These are phyloP conservation scores for Phataginus tricuspis DNA, from an alignment of 2,797 vertebrate genomes.

Conservation along the genomic window DNA sequence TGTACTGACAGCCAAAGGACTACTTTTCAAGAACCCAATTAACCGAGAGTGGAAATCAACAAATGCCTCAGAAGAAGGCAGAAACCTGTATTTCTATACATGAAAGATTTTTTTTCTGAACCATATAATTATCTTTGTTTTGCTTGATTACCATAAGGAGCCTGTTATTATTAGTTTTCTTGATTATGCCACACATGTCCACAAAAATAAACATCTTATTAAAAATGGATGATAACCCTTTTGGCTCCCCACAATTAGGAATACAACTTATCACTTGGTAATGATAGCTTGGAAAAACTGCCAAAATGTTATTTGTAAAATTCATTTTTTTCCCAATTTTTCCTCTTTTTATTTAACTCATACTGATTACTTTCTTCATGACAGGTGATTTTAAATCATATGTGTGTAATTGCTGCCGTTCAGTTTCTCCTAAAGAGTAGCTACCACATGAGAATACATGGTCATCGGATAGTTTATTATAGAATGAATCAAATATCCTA, in stretches of 20 bases:
- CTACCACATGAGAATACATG: neutral
- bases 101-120: neutral
- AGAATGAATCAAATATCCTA: neutral
- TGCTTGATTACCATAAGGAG: neutral
- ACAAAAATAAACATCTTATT: slow-evolving; percentile 46
- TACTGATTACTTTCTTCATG: slow-evolving; percentile 11
- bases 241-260: neutral
- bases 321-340: neutral
- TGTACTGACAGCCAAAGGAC: slow-evolving; percentile 92
- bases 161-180: neutral
- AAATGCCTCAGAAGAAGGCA: neutral
- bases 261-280: neutral
- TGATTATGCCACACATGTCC: neutral
- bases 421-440: neutral
- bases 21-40: slow-evolving; percentile 89
- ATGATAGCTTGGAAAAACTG: neutral
- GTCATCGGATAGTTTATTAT: neutral
- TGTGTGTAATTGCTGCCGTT: neutral
- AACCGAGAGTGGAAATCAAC: slow-evolving; percentile 9
- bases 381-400: neutral
- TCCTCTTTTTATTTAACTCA: neutral
- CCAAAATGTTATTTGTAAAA: slow-evolving; percentile 6
- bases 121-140: neutral
- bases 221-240: neutral
- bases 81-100: neutral